Base-by-base conservation (phyloP, 1,140 invertebrate species). In the Parapsyche elsis region DNA sequence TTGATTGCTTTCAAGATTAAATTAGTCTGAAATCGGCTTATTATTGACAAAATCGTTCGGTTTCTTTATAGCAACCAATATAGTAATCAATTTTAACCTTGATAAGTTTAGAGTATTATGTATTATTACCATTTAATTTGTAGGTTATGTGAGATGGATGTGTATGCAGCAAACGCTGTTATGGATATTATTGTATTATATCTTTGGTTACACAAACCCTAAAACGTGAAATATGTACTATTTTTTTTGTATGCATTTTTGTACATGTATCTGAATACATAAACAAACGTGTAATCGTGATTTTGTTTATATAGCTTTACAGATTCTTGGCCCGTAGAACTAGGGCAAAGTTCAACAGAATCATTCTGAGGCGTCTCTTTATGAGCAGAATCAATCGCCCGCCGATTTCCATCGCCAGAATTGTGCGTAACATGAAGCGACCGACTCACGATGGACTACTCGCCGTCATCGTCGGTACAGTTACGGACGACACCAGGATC, bases 351-450 rank as follows among this genome's bases (percentile, higher is more conserved):
- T 99, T 99, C 90, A 99, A 99, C 89, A 93, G 94, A 87, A 98
- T 99, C 82, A 92, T 99, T 59, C 87, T 99, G 85, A 97, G 94
- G 86, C 92, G 99, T 83, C 90, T 99, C 82, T 99, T 98, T 89
- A 99, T 99, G 98, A 98, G 97, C 86, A 95, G 94, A 86, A 98
- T 94, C 84, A 94, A 99, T 89, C 90, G 95, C 67, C 96, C 98
- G 80, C 98, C 98, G 83, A 92, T 99, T 84, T 98, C 97, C 2
- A 84, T 99, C 79, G 94, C 97, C 38, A 93, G 95, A 80, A 87
- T 99, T 84, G 93, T 91, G 2, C 91, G 94, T 76, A 92, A 95
- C 82, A 95, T 97, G 94, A 97, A 96, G 87, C 96, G 96, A 85
- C 92, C 93, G 46, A 90, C 90, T 78, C 94, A 96, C 83, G 94